Evolutionary conservation across 1,140 invertebrate species (phyloP), one percentile per base, ranked within the genome.

Genomic region (Varroa destructor): DNA sequence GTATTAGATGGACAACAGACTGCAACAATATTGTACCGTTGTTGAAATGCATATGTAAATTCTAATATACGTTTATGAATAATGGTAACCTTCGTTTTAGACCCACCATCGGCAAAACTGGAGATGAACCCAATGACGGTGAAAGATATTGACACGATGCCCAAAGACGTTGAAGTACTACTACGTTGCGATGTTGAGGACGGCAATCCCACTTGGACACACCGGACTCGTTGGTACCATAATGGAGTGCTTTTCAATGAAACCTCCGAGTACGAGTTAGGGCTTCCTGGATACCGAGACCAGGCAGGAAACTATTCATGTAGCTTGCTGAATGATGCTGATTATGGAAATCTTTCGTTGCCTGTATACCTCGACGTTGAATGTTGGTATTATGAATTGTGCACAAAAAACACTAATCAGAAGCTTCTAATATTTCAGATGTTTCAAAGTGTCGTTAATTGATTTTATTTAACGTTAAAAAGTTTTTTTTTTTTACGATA

Each of bases 281-380:
- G 75, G 75, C 61, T 74, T 75, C 85, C 86, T 74, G 90, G 92
- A 14, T 87, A 86, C 6, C 84, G 89, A 73, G 86, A 85, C 70
- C 91, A 92, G 78, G 89, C 91, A 74, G 91, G 90, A n/a, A 92
- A 93, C 79, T 93, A 91, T 79, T 90, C 89, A 0, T 93, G 91
- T 78, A 85, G 88, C 76, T 90, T 89, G 1, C 86, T 85, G 77
- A 93, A 92, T 80, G 84, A 85, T 12, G 90, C 90, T 14, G 90
- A 89, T 10, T 91, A 89, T 87, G 89, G 90, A 51, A 83, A 84
- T 10, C 81, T 85, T 73, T 91, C 89, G 6, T 81, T 84, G 42
- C 85, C 86, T 71, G 85, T 85, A 8, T 85, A 89, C 75, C 82
- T 92, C 8, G 80, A 87, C 64, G 87, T 90, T 70, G 84, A 89